Base-by-base conservation (phyloP, 2,113 vertebrate genomes). In the Tricholaema leucomelas region DNA sequence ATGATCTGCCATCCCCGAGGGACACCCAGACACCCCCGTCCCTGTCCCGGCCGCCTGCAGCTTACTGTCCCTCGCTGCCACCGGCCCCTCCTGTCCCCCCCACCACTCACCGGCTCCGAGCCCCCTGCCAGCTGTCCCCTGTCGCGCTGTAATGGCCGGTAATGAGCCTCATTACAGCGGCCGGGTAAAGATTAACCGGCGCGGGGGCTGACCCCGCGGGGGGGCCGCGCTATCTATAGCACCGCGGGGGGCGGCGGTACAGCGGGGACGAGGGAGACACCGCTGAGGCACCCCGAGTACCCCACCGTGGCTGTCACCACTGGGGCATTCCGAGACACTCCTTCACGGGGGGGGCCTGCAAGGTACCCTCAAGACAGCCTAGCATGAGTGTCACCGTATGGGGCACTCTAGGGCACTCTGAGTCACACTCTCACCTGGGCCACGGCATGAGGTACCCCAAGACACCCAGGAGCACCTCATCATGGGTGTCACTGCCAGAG, bases 111-210 rank as follows among this genome's bases (percentile, higher is more conserved):
- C 44, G 6, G 2, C 50, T 3, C 52, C 1, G 5, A 66, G 58
- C 36, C 35, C 44, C 66, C 46, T 2, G 2, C 16, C 87, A 44
- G 61, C 3, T 9, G 60, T 64, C 30, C 69, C 50, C 5, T 10
- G 28, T 20, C 30, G 40, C 15, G 11, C 15, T 35, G 44, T 82
- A 75, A 94, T 91, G 88, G n/a, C 63, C 5, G 28, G 2, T 93
- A 87, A 93, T 91, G 79, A 91, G 33, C 42, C 72, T 92, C 88
- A 78, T 91, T 94, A 93, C 18, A 27, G 78, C 8, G 3, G 21
- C 9, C 31, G 5, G 93, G 85, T 94, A 81, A 90, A 87, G 94
- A 94, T 95, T 90, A 94, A 93, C 88, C 36, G 24, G 8, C 16
- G 40, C 59, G 10, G 13, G 15, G 12, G 42, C 42, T 64, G 36